Percentiles rank a stretch among this genome's conserved stretches.
Evolutionary conservation across 2,113 vertebrate genomes (phyloP).

Genomic region (Anseranas semipalmata): DNA sequence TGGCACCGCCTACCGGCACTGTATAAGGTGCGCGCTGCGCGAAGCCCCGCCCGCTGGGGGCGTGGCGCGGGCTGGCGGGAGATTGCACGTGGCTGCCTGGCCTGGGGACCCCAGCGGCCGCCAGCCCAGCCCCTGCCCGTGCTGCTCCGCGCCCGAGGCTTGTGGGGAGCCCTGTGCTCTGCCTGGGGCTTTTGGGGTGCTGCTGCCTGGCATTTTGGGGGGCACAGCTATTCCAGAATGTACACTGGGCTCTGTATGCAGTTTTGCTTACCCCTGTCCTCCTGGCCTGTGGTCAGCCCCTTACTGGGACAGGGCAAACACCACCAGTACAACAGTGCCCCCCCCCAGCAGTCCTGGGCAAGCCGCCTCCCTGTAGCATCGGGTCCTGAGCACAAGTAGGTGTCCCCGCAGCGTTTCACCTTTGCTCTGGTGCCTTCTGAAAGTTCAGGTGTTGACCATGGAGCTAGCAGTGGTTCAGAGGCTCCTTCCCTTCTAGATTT

Average conservation of each 20-base stretch:
- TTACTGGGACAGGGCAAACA: background rate
- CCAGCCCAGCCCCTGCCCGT: background rate
- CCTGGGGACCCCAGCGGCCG: background rate
- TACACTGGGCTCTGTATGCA: background rate
- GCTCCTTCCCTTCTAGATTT: background rate
- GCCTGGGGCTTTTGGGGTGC: no score
- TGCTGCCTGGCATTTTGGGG: rapidly evolving
- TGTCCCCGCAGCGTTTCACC: rapidly evolving
- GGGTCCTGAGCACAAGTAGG: rapidly evolving
- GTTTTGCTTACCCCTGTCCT: background rate
- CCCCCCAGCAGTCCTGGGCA: background rate
- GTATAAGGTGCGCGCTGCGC: rapidly evolving
- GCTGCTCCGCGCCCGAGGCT: background rate
- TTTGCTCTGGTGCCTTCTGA: background rate
- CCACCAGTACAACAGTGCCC: background rate
- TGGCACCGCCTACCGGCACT: background rate
- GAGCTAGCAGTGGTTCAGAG: background rate
- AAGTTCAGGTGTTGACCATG: no score
- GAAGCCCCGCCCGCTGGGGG: background rate
- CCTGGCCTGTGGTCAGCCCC: background rate
- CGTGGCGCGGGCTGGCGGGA: background rate
- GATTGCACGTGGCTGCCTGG: background rate
- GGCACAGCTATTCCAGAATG: background rate
- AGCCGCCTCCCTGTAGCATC: background rate
- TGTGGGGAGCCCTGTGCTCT: background rate